These are phyloP conservation scores for Sinocyclocheilus maitianheensis DNA, from an alignment of 2,113 vertebrate genomes.

Conservation along the genomic window DNA sequence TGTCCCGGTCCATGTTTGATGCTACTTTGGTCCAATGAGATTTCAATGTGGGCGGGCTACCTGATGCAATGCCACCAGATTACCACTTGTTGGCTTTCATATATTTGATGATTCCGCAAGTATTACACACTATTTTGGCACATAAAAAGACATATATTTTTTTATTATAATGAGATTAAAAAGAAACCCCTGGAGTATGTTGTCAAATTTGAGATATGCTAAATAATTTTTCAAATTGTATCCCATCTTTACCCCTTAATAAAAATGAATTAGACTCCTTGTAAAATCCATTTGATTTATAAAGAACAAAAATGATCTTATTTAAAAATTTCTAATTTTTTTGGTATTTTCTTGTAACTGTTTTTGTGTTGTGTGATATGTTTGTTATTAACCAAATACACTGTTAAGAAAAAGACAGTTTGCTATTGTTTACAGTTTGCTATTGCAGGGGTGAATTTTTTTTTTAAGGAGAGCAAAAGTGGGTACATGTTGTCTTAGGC, in stretches of 20 bases:
- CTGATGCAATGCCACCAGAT: not conserved
- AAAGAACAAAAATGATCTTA: too few species aligned
- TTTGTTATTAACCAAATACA: too few species aligned
- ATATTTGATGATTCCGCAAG: too few species aligned
- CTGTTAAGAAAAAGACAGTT: too few species aligned
- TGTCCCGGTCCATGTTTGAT: too few species aligned
- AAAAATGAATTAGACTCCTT: not conserved
- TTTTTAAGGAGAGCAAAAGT: not conserved
- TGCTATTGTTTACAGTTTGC: not conserved
- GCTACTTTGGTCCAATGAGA: not conserved
- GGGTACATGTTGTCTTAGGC: not conserved
- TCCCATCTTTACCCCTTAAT: not conserved
- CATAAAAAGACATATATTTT: too few species aligned
- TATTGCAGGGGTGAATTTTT: not conserved
- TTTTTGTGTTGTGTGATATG: too few species aligned
- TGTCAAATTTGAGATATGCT: not conserved
- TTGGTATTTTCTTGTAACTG: too few species aligned
- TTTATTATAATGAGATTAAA: not conserved
- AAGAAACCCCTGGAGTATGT: not conserved
- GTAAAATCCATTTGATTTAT: not conserved
- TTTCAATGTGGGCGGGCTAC: not conserved
- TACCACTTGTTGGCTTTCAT: not conserved
- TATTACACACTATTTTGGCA: too few species aligned
- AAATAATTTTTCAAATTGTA: not conserved
- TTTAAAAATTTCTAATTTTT: too few species aligned